Evolutionary conservation across 2,888 invertebrate species (phyloP).

Genomic region (Drosophila silvestris): DNA sequence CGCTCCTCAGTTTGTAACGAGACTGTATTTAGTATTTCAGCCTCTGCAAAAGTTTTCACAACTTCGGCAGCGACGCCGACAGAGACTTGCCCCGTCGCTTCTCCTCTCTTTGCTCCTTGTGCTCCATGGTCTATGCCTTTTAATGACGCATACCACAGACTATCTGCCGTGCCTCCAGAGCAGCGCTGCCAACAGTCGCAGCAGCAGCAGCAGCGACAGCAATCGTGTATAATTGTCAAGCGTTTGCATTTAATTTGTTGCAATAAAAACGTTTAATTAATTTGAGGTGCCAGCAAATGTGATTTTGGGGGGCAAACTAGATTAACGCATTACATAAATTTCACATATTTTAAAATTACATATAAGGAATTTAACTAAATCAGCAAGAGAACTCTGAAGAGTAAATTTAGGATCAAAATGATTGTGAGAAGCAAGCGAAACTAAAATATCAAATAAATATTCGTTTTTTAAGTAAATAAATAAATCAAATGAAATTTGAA

Average conservation of each 20-base stretch:
- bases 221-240: conserved; percentile 73
- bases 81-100: conserved; percentile 17
- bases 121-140: conserved; percentile 32
- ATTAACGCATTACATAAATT: conserved; percentile 11
- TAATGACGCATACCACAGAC: conserved; percentile 62
- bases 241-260: conserved; percentile 80
- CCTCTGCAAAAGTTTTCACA: conserved; percentile 76
- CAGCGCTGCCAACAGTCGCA: conserved; percentile 25
- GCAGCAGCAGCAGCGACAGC: conserved; percentile 28
- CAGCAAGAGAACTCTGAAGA: no score
- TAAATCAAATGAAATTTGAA: background rate
- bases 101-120: background rate
- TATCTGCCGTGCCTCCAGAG: conserved; percentile 30
- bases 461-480: background rate
- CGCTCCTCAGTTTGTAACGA: conserved; percentile 82
- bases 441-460: background rate
- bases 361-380: background rate
- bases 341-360: background rate
- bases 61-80: conserved; percentile 59
- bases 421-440: background rate
- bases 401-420: background rate
- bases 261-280: conserved; percentile 76
- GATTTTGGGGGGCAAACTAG: conserved; percentile 5
- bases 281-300: conserved; percentile 49
- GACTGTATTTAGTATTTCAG: conserved; percentile 83